Conservation (phyloP, 2,888 invertebrate genomes). For the Sipha maydis region DNA sequence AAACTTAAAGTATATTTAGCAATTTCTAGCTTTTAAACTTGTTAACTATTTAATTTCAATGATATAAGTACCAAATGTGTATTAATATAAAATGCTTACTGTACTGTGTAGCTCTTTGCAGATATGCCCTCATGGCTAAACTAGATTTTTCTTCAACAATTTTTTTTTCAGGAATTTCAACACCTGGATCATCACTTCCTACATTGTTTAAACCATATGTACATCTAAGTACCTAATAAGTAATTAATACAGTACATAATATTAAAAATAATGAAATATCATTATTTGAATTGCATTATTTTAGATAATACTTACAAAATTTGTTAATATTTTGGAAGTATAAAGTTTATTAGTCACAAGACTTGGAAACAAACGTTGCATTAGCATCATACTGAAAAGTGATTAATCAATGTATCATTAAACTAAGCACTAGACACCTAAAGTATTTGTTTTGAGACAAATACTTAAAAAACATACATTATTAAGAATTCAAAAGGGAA, state of each 20-base stretch:
- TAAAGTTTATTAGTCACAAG: neutral
- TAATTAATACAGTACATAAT: neutral
- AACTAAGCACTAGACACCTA: neutral
- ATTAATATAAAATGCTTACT: slow-evolving; percentile 68
- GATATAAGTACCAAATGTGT: neutral
- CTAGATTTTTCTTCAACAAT: slow-evolving; percentile 69
- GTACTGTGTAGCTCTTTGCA: slow-evolving; percentile 83
- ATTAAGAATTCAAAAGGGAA: too few relatives aligned
- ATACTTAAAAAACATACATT: too few relatives aligned
- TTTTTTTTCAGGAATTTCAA: slow-evolving; percentile 45
- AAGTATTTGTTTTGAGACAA: neutral
- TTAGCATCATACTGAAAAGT: neutral
- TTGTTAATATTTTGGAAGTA: slow-evolving; percentile 5
- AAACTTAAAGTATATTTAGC: too few relatives aligned
- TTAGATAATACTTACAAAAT: slow-evolving; percentile 31
- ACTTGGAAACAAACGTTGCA: slow-evolving; percentile 26
- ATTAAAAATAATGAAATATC: neutral
- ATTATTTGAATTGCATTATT: neutral
- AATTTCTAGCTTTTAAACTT: too few relatives aligned
- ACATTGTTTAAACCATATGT: slow-evolving; percentile 54
- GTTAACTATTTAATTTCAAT: neutral
- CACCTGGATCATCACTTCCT: slow-evolving; percentile 40
- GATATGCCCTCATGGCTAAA: slow-evolving; percentile 89
- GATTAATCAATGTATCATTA: neutral
- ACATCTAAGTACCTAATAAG: slow-evolving; percentile 30